Evolutionary conservation across 2,113 vertebrate species (phyloP), one percentile per base, ranked within the genome.

Genomic region (Forbesichthys papilliferus): DNA sequence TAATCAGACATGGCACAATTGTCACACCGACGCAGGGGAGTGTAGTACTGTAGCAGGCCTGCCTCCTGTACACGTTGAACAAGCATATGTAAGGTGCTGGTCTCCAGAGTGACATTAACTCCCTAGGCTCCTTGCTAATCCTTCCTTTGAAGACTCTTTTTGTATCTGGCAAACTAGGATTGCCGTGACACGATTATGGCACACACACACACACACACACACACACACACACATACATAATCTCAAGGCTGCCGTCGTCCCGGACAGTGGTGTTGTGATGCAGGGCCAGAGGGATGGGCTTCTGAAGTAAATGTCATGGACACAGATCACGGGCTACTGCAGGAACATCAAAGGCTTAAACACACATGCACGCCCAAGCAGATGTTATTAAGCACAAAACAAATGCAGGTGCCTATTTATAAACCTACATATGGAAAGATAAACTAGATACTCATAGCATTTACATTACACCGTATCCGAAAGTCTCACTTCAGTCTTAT

Each of bases 321-420:
- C 69, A 71, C 74, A 84, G 77, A 85, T 87, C 80, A 86, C 62
- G 73, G 77, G 67, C 42, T 59, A 57, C 77, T 83, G 53, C 46
- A 11, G 78, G 71, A 76, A 83, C 75, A 77, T 79, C 71, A 77
- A 6, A 74, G 20, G 51, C 48, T 33, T 51, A 13, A n/a, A 61
- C 6, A 51, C 20, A 64, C 18, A 63, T 9, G 49, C 47, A 62
- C 42, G 51, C 52, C 53, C 6, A 49, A 20, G 13, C 55, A 27
- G 16, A 33, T 8, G 11, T 9, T 14, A 54, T 14, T 42, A 54
- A 13, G 13, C 52, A 54, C 18, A 48, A 76, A 16, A 33, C 16
- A 27, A 27, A 27, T 48, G 49, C 49, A 52, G 49, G 6, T 14
- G 14, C 9, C 7, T 42, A 6, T 42, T 42, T 8, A 4, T 42